phyloP scores from a whole-genome alignment of 2,888 invertebrate genomes.

The Heterodera filipjevi region DNA sequence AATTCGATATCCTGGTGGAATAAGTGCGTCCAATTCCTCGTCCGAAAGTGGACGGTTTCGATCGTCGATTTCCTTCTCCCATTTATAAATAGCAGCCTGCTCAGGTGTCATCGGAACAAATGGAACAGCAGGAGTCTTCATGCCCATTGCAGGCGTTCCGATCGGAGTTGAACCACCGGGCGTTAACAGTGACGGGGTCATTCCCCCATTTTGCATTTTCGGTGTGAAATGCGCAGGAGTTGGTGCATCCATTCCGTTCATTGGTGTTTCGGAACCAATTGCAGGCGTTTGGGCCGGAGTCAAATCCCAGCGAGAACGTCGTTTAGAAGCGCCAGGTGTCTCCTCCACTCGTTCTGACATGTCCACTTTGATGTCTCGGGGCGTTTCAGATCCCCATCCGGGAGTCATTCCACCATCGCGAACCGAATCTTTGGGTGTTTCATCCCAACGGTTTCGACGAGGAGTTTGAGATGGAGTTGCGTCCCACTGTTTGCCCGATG shows the following conservation, averaged over 20 bases:
- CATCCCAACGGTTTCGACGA: constrained; percentile 96
- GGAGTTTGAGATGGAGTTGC: constrained; percentile 75
- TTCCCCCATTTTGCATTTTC: constrained; percentile 42
- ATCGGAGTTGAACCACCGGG: constrained; percentile 69
- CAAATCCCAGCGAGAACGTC: constrained; percentile 97
- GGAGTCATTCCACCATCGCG: constrained; percentile 73
- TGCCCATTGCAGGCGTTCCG: constrained; percentile 88
- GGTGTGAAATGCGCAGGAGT: constrained; percentile 43
- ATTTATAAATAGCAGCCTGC: constrained; percentile 78
- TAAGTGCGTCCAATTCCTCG: constrained; percentile 94
- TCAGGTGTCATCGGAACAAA: constrained; percentile 95
- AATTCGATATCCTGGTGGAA: constrained; percentile 92
- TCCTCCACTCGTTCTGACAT: constrained; percentile 51
- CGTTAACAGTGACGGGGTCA: constrained; percentile 67
- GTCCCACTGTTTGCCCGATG: constrained; percentile 88
- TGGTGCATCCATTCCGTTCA: constrained; percentile 38
- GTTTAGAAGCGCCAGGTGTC: constrained; percentile 73
- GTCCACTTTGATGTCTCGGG: constrained; percentile 68
- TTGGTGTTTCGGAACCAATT: constrained; percentile 51
- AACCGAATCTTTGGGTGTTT: constrained; percentile 84
- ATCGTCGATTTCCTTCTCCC: constrained; percentile 86
- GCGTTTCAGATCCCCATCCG: constrained; percentile 96
- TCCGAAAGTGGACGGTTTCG: constrained; percentile 92
- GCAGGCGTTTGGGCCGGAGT: constrained; percentile 75
- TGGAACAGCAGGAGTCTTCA: constrained; percentile 95